Percentiles rank a stretch among this genome's conserved stretches.
phyloP scores from a whole-genome alignment of 2,797 vertebrate genomes.

The Cryptoprocta ferox region DNA sequence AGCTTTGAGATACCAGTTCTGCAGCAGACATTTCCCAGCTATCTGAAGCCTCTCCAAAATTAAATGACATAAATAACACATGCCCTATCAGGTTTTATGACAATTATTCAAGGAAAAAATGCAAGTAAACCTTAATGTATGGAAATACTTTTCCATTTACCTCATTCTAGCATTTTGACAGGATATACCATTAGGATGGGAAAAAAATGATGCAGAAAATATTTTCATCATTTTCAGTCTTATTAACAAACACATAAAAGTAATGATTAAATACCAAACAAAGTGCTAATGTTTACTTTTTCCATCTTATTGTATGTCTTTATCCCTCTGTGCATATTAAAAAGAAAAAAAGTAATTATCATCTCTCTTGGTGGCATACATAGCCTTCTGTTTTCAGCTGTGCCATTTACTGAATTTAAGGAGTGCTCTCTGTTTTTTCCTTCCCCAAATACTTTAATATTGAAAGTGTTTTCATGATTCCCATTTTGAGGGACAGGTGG shows the following conservation, averaged over 20 bases:
- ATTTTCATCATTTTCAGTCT: constrained; percentile 21
- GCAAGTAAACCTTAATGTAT: background rate
- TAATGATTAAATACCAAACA: constrained; percentile 65
- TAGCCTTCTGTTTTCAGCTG: constrained; percentile 20
- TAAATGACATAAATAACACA: constrained; percentile 68
- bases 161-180: constrained; percentile 45
- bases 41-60: background rate
- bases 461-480: background rate
- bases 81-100: constrained; percentile 12
- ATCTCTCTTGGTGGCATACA: constrained; percentile 58
- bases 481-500: background rate
- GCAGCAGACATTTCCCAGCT: background rate
- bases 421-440: background rate
- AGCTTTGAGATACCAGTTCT: background rate
- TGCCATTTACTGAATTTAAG: constrained; percentile 54
- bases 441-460: background rate
- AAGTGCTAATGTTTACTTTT: constrained; percentile 32
- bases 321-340: constrained; percentile 54
- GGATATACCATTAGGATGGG: constrained; percentile 25
- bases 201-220: background rate
- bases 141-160: background rate
- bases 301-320: constrained; percentile 17
- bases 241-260: constrained; percentile 65
- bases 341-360: constrained; percentile 71
- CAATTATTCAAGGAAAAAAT: constrained; percentile 61